These are phyloP conservation scores for Phoeniculus purpureus DNA, from an alignment of 2,797 vertebrate species.

Conservation along the genomic window DNA sequence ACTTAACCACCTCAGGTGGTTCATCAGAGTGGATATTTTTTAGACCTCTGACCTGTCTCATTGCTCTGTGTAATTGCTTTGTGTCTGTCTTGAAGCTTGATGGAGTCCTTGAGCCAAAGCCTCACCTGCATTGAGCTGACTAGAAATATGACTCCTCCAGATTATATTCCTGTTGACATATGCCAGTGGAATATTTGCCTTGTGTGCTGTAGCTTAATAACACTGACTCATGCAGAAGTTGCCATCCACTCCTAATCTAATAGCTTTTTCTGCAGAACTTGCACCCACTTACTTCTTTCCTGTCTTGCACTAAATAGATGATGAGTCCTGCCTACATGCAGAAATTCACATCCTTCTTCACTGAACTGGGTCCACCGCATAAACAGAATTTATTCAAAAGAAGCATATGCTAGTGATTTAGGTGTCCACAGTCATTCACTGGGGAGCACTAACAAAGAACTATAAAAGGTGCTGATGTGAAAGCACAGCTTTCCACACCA, in stretches of 20 bases:
- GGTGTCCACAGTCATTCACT: not conserved
- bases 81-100: constrained; percentile 33
- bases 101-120: constrained; percentile 55
- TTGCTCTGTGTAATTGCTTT: constrained; percentile 28
- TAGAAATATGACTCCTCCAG: constrained; percentile 52
- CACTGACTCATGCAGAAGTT: constrained; percentile 59
- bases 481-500: not conserved
- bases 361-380: not conserved
- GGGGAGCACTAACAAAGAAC: not conserved
- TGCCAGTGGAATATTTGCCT: constrained; percentile 39
- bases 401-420: not conserved
- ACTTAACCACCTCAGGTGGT: not conserved
- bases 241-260: constrained; percentile 25
- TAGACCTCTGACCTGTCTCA: not conserved
- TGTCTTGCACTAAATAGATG: not conserved
- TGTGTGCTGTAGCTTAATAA: constrained; percentile 55
- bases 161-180: constrained; percentile 55
- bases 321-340: not conserved
- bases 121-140: constrained; percentile 18
- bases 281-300: not conserved
- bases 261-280: constrained; percentile 22
- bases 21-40: not conserved
- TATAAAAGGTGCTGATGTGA: not conserved
- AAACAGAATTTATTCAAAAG: not conserved
- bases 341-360: not conserved